phyloP scores from a whole-genome alignment of 2,113 vertebrate species.

The Psilopsiagon aurifrons region DNA sequence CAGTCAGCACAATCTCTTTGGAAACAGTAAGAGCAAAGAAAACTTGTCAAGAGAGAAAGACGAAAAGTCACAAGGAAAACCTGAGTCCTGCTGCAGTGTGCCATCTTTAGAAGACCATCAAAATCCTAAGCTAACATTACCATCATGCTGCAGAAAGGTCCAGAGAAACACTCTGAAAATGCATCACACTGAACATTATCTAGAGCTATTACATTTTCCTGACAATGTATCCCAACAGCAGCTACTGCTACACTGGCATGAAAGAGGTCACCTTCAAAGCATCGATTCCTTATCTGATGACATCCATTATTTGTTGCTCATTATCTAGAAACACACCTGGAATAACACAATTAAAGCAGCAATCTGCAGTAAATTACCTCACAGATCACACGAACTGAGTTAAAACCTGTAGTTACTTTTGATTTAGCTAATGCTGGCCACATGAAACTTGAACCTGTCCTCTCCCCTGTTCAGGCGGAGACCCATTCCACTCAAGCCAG shows the following conservation, averaged over 20 bases:
- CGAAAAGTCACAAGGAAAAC: background rate
- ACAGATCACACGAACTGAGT: background rate
- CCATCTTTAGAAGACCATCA: background rate
- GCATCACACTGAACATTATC: background rate
- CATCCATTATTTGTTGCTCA: background rate
- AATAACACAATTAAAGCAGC: background rate
- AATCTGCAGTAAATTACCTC: background rate
- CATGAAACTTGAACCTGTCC: background rate
- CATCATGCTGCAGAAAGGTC: background rate
- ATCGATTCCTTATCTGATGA: background rate
- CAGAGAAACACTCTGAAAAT: background rate
- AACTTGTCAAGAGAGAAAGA: background rate
- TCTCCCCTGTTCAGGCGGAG: background rate
- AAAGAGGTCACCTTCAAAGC: background rate
- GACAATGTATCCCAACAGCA: background rate
- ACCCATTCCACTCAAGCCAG: background rate
- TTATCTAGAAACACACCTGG: conserved; percentile 33
- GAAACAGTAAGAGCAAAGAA: background rate
- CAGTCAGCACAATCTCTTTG: background rate
- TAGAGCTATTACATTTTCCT: background rate
- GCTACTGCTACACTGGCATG: background rate
- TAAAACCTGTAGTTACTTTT: background rate
- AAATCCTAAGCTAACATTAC: background rate
- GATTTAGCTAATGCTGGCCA: background rate
- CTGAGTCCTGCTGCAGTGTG: background rate